A percentile compares a stretch with the other conserved stretches of the same genome.
Evolutionary conservation across 2,888 invertebrate genomes (phyloP).

Genomic region (Rhagium mordax): DNA sequence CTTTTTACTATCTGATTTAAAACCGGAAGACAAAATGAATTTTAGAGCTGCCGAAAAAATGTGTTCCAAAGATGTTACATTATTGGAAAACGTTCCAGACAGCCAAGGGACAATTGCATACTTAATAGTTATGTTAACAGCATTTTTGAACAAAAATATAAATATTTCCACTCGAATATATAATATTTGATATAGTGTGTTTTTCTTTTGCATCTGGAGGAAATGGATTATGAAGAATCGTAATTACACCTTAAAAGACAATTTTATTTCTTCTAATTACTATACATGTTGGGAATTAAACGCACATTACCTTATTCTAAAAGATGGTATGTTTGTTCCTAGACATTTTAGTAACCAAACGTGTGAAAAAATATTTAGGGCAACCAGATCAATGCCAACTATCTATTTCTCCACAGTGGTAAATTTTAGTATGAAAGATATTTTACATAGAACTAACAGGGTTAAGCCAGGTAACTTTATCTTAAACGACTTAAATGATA

Average conservation of each 20-base stretch:
- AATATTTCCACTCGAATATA: neutral
- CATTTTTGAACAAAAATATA: neutral
- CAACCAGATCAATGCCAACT: no score
- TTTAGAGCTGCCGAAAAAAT: neutral
- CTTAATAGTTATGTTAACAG: neutral
- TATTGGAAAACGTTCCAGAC: neutral
- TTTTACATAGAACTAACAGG: no score
- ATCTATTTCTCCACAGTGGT: no score
- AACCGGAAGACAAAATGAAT: neutral
- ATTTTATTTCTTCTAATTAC: neutral
- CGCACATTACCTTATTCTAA: neutral
- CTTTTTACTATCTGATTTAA: conserved; percentile 7
- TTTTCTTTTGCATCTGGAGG: neutral
- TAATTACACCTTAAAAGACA: neutral
- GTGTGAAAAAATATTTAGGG: no score
- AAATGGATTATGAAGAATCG: no score
- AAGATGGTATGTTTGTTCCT: no score
- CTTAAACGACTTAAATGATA: no score
- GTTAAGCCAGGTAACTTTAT: no score
- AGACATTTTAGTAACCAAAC: no score
- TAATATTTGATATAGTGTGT: neutral
- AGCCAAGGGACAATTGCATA: neutral
- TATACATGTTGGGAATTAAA: neutral
- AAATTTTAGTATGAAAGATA: no score
- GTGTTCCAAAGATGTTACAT: neutral